Base-by-base conservation (phyloP, 2,113 vertebrate species). In the Baryphthengus martii region DNA sequence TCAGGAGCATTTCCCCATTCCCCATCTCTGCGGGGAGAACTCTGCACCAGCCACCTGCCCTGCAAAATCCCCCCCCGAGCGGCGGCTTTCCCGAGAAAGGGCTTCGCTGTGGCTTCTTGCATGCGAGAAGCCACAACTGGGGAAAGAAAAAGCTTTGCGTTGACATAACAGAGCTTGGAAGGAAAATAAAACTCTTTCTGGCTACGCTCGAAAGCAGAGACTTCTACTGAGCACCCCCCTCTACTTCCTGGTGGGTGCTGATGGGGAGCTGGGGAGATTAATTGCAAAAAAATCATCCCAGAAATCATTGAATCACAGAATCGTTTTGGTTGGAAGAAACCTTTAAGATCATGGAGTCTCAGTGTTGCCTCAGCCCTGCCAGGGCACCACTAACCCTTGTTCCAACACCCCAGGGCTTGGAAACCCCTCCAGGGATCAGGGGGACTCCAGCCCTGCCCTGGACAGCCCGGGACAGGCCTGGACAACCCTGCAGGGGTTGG, bases 171-270 rank as follows among this genome's bases (percentile, higher is more conserved):
- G 50, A 13, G 49, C 0, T 31, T 31, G 16, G 21, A 44, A n/a
- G 59, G 33, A 81, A 35, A 93, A 87, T 19, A 28, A 77, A 87
- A 1, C 1, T 3, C 16, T 71, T 89, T 13, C n/a, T 49, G 58
- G 25, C 63, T 35, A 1, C 0, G 0, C 9, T 58, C 9, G 17
- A 35, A 12, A 1, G 9, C 19, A 7, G 5, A 3, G 3, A 6
- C 47, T 55, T n/a, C 39, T 3, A 2, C 17, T 3, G 1, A 25
- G 21, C 52, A 13, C 8, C 37, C 35, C 1, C 4, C 25, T n/a
- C 1, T 2, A 53, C 47, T 8, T 52, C 17, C n/a, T 31, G 20
- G 6, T 9, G 37, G 85, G 23, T 40, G 50, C 39, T 68, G 56
- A 7, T 28, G 72, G 28, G 59, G 58, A 25, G 21, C 21, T 25